phyloP scores from a whole-genome alignment of 2,888 invertebrate species.

The Caenorhabditis sp. region DNA sequence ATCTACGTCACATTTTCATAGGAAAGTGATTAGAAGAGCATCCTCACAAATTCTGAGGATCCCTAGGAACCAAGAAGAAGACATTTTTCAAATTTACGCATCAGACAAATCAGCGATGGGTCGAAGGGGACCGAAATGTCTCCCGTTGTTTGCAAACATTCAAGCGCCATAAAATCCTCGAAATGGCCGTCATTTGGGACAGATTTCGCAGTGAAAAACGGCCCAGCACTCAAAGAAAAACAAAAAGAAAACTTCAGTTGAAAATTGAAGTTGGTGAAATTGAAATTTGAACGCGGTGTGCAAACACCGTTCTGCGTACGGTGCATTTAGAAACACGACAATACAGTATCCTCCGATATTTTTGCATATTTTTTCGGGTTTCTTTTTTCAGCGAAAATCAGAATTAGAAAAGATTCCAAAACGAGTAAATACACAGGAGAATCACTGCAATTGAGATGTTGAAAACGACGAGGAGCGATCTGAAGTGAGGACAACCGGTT shows the following conservation, averaged over 20 bases:
- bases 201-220: constrained; percentile 35
- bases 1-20: not conserved
- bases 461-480: constrained; percentile 6
- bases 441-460: constrained; percentile 45
- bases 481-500: constrained; percentile 31
- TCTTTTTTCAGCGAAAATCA: constrained; percentile 2
- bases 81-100: constrained; percentile 22
- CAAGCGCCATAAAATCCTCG: constrained; percentile 51
- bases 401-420: not conserved
- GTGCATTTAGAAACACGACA: constrained; percentile 17
- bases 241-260: not conserved
- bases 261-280: not conserved
- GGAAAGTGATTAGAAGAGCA: not conserved
- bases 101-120: constrained; percentile 31
- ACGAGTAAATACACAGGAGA: constrained; percentile 11
- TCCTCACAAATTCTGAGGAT: not conserved
- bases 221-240: not conserved
- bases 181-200: constrained; percentile 58
- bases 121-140: constrained; percentile 31
- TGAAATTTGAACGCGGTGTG: constrained; percentile 21
- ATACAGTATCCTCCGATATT: not conserved
- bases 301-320: constrained; percentile 11
- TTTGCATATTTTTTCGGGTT: not conserved
- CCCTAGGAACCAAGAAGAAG: not conserved
- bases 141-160: constrained; percentile 54